These are phyloP conservation scores for Sesia apiformis DNA, from an alignment of 2,888 invertebrate species.

Conservation along the genomic window DNA sequence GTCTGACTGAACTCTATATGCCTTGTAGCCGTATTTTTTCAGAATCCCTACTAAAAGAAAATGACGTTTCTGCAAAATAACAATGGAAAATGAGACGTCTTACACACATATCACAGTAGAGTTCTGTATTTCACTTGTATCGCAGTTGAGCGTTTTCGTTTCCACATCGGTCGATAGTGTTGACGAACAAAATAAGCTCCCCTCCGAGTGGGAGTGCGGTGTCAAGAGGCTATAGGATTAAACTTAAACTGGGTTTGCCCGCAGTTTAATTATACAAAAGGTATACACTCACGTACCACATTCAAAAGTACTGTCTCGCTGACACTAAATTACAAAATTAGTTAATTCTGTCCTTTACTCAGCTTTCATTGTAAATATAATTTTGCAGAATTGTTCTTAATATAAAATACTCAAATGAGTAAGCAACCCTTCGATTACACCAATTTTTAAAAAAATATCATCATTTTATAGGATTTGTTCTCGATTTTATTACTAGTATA, in stretches of 20 bases:
- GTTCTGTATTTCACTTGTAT: slow-evolving; percentile 46
- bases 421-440: no score
- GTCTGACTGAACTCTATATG: slow-evolving; percentile 50
- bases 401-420: no score
- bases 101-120: slow-evolving; percentile 36
- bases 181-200: slow-evolving; percentile 72
- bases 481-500: no score
- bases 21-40: slow-evolving; percentile 45
- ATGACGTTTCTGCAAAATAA: slow-evolving; percentile 20
- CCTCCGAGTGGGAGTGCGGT: slow-evolving; percentile 57
- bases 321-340: slow-evolving; percentile 55
- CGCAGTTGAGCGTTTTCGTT: slow-evolving; percentile 46
- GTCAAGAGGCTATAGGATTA: slow-evolving; percentile 74
- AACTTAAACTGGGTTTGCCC: slow-evolving; percentile 71
- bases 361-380: slow-evolving; percentile 1
- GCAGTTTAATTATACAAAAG: slow-evolving; percentile 72
- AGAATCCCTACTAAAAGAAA: slow-evolving; percentile 36
- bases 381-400: no score
- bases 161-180: slow-evolving; percentile 67
- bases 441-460: no score
- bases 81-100: slow-evolving; percentile 44
- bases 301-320: slow-evolving; percentile 43
- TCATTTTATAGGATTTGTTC: no score
- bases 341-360: slow-evolving; percentile 55
- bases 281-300: slow-evolving; percentile 44